Evolutionary conservation across 2,797 vertebrate genomes (phyloP).

Genomic region (Amniataba percoides): DNA sequence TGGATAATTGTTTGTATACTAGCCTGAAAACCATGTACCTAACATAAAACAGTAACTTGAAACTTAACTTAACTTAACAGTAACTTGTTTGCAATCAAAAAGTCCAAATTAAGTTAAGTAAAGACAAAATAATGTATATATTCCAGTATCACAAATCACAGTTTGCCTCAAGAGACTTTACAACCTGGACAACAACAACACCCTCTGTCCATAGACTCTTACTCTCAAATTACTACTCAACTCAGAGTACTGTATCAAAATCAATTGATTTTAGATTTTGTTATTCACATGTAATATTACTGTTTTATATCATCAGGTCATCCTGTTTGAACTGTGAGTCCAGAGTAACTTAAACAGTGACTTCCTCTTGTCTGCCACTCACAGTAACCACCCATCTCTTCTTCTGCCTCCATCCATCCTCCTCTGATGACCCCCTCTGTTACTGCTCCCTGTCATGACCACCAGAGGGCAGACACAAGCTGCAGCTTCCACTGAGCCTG

Average conservation of each 20-base stretch:
- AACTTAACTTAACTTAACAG: too few species aligned
- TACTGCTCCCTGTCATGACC: slow-evolving; percentile 25
- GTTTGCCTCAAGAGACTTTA: too few species aligned
- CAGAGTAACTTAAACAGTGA: neutral
- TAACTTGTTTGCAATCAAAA: neutral
- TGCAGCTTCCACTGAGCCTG: slow-evolving; percentile 84
- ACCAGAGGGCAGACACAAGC: slow-evolving; percentile 75
- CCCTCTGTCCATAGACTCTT: too few species aligned
- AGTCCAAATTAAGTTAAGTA: neutral
- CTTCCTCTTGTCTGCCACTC: neutral
- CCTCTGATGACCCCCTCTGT: neutral
- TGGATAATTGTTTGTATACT: neutral
- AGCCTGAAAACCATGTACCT: neutral
- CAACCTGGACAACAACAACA: too few species aligned
- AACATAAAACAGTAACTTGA: neutral
- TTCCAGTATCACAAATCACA: too few species aligned
- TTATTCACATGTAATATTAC: neutral
- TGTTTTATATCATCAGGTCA: neutral
- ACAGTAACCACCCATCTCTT: neutral
- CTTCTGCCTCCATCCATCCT: neutral
- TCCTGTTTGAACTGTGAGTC: neutral
- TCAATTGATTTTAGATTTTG: neutral
- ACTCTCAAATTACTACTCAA: too few species aligned
- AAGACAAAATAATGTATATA: too few species aligned
- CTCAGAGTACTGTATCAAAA: neutral